phyloP scores from a whole-genome alignment of 2,113 vertebrate species.

The Chinchilla lanigera region DNA sequence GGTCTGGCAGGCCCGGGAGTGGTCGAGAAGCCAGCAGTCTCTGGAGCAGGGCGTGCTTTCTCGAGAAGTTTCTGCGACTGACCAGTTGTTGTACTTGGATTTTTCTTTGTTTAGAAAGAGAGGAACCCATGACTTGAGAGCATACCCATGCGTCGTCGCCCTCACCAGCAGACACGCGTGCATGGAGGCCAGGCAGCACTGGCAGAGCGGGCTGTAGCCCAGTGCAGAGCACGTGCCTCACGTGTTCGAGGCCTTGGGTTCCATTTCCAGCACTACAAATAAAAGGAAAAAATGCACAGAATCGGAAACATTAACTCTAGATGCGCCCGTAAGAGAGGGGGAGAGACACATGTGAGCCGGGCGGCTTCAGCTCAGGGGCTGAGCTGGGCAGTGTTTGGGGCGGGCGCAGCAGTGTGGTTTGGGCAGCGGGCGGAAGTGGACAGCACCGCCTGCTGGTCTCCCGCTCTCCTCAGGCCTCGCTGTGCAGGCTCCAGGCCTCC shows the following conservation, averaged over 20 bases:
- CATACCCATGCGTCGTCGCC: too few species aligned
- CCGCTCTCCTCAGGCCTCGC: neutral
- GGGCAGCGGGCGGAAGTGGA: rapidly evolving
- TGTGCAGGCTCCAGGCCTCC: rapidly evolving
- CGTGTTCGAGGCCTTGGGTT: neutral
- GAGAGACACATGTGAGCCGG: rapidly evolving
- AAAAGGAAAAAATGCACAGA: neutral
- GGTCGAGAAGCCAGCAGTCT: neutral
- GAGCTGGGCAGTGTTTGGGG: neutral
- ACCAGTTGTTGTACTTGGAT: neutral
- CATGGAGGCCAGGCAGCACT: neutral
- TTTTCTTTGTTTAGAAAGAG: slow-evolving; percentile 11
- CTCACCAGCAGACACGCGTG: neutral
- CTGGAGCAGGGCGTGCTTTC: neutral
- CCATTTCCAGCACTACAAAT: neutral
- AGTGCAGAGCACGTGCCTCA: neutral
- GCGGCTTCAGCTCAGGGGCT: neutral
- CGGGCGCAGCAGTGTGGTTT: neutral
- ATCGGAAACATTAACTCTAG: neutral
- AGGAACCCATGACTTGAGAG: neutral
- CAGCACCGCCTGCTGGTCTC: neutral
- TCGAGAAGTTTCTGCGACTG: neutral
- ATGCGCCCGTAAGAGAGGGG: neutral
- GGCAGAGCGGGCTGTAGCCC: too few species aligned
- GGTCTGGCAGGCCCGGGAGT: neutral